These are phyloP conservation scores for Gibbula magus DNA, from an alignment of 2,888 invertebrate genomes.

Conservation along the genomic window DNA sequence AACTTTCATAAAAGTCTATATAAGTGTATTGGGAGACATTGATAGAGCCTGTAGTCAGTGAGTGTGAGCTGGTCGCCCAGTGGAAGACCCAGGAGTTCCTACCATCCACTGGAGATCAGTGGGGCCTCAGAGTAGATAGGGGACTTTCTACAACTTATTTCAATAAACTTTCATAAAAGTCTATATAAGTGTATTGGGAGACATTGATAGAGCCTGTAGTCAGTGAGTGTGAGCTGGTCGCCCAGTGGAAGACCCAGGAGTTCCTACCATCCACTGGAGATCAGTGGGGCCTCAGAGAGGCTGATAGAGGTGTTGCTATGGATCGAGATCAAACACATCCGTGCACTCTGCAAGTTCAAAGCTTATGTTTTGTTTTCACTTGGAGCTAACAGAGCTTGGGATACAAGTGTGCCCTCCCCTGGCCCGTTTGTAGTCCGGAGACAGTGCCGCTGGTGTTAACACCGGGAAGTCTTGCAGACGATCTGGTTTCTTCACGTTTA, in stretches of 20 bases:
- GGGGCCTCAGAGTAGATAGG: too few species aligned
- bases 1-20: too few species aligned
- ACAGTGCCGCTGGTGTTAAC: not conserved
- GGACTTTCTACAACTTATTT: too few species aligned
- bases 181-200: too few species aligned
- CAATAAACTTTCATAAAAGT: too few species aligned
- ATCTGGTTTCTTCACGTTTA: too few species aligned
- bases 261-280: not conserved
- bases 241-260: not conserved
- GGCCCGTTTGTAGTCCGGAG: not conserved
- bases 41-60: too few species aligned
- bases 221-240: not conserved
- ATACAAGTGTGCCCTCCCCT: not conserved
- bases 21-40: too few species aligned
- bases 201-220: not conserved
- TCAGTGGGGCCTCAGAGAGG: not conserved
- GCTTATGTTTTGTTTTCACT: constrained; percentile 20
- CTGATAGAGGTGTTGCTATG: not conserved
- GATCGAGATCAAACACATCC: not conserved
- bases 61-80: too few species aligned
- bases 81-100: too few species aligned
- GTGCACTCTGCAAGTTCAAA: constrained; percentile 10
- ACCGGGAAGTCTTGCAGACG: not conserved
- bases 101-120: too few species aligned
- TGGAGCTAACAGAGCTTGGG: not conserved